Base-by-base conservation (phyloP, 2,888 invertebrate genomes). In the Oasisia sp. region DNA sequence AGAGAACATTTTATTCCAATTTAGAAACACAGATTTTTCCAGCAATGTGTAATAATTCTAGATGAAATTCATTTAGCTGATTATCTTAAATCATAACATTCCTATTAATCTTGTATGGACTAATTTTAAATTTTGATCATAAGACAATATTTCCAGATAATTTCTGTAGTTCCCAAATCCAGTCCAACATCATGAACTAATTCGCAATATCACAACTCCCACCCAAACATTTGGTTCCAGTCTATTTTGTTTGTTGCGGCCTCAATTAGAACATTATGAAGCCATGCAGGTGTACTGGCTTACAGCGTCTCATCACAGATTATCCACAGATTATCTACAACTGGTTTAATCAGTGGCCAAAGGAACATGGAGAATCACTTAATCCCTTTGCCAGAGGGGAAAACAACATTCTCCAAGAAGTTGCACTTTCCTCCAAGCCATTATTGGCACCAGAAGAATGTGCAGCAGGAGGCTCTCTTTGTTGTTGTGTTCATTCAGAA, bases 351-450 rank as follows among this genome's bases (percentile, higher is more conserved):
- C 74, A 74, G 74, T 74, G 74, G 74, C 74, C 74, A 74, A 74
- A n/a, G 74, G 74, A 74, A 74, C 74, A 74, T 74, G 74, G 74
- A 74, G 74, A 74, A 74, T 74, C 74, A 74, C 74, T 74, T 74
- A 74, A 19, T 19, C 56, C 74, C n/a, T 74, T 74, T 19, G 74
- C 74, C 74, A 74, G 27, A 7, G 74, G 14, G 74, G n/a, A 74
- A 27, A 27, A 74, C 74, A 74, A 74, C 74, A 74, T 19, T 74
- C 19, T 74, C 74, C 7, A 19, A 74, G 74, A 74, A 19, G 27
- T 74, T 19, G 74, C 38, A 5, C n/a, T 27, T 27, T 74, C 50
- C 27, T 19, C 74, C n/a, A 74, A 74, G 74, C 14, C 74, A 8
- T 74, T 74, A 74, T n/a, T 27, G 74, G 74, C n/a, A 74, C n/a